A percentile compares a stretch with the other conserved stretches of the same genome.
Conservation (phyloP, 2,888 invertebrate species). For the Pantelozetes paolii region DNA sequence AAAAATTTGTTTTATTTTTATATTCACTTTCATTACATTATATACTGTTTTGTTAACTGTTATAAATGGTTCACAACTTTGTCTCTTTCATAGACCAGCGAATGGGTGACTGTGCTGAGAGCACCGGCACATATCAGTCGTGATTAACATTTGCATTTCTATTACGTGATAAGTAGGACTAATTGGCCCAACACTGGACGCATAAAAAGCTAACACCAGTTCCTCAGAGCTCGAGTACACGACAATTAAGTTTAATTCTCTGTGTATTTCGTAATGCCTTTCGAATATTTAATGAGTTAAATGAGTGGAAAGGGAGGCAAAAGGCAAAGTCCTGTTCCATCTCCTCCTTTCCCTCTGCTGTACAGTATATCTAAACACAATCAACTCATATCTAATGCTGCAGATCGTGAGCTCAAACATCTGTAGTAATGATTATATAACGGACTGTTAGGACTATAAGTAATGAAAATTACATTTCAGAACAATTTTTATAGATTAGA, state of each 20-base stretch:
- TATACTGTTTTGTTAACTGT: background rate
- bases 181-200: slow-evolving; percentile 5
- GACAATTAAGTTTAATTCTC: slow-evolving; percentile 21
- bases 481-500: background rate
- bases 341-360: background rate
- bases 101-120: background rate
- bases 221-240: background rate
- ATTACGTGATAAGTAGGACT: slow-evolving; percentile 18
- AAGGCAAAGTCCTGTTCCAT: background rate
- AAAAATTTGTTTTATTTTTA: background rate
- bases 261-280: slow-evolving; percentile 12
- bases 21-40: background rate
- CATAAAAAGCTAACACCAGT: background rate
- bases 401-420: slow-evolving; percentile 13
- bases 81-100: background rate
- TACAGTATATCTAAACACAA: background rate
- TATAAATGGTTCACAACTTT: background rate
- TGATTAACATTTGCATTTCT: slow-evolving; percentile 27
- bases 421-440: background rate
- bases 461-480: background rate
- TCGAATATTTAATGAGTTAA: slow-evolving; percentile 20
- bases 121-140: background rate
- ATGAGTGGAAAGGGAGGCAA: background rate
- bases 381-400: background rate
- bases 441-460: background rate